Evolutionary conservation across 2,888 invertebrate genomes (phyloP).

Genomic region (Eupithecia dodoneata): DNA sequence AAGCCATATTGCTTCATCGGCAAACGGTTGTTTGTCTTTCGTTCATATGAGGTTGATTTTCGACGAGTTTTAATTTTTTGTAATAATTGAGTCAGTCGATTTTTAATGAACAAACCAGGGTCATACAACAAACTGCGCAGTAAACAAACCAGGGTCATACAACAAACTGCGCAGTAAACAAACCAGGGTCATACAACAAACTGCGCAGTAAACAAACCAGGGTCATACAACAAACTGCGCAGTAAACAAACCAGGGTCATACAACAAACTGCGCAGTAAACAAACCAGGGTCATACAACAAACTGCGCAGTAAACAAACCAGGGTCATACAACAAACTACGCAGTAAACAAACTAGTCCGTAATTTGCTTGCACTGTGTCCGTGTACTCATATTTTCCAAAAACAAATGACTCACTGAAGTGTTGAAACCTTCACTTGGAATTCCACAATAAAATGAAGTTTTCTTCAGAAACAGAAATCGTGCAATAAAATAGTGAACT

Average conservation of each 20-base stretch:
- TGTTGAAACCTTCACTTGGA: slow-evolving; percentile 11
- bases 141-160: too few species aligned
- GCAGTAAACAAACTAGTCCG: background rate
- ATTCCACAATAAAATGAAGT: slow-evolving; percentile 25
- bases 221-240: background rate
- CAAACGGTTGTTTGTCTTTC: background rate
- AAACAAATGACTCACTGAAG: slow-evolving; percentile 12
- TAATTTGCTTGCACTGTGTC: background rate
- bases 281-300: background rate
- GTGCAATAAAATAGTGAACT: slow-evolving; percentile 28
- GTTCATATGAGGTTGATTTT: background rate
- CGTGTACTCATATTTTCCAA: slow-evolving; percentile 1
- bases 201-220: background rate
- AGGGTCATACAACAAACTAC: background rate
- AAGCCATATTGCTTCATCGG: background rate
- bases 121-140: background rate
- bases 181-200: background rate
- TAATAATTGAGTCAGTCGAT: background rate
- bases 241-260: background rate
- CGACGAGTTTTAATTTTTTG: background rate
- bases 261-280: background rate
- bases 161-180: background rate
- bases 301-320: background rate
- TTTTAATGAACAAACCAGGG: background rate
- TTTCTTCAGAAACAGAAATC: slow-evolving; percentile 21